phyloP scores from a whole-genome alignment of 1,140 invertebrate genomes.

The Drosophila melanica region DNA sequence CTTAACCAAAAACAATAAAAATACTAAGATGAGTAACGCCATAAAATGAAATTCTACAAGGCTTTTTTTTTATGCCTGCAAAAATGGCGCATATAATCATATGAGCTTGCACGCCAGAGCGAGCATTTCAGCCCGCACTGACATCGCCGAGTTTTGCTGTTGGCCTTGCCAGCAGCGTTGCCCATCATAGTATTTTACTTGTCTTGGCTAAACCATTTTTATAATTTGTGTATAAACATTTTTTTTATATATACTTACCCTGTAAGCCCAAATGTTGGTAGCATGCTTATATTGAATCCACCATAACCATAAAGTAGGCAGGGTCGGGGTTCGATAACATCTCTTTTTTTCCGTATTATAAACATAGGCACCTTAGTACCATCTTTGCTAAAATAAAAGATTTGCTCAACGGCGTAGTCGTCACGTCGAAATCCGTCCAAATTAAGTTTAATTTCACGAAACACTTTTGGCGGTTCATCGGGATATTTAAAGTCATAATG shows the following conservation, averaged over 20 bases:
- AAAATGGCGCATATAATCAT: no score
- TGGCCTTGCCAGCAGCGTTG: no score
- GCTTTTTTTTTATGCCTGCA: no score
- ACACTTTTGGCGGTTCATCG: conserved; percentile 88
- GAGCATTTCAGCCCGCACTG: no score
- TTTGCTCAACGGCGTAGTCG: conserved; percentile 93
- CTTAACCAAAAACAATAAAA: no score
- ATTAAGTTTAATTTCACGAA: conserved; percentile 88
- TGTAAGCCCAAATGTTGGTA: conserved; percentile 89
- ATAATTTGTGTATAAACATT: no score
- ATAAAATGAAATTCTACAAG: no score
- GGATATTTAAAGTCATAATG: conserved; percentile 91
- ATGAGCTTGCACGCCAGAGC: no score
- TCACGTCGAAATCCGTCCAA: conserved; percentile 93
- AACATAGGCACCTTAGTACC: conserved; percentile 99
- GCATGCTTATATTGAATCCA: conserved; percentile 97
- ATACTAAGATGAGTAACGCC: no score
- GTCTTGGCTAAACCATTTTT: no score
- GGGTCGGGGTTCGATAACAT: conserved; percentile 87
- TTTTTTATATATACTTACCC: conserved; percentile 37
- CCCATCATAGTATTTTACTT: no score
- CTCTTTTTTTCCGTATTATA: conserved; percentile 93
- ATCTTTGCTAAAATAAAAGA: conserved; percentile 98
- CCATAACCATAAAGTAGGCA: conserved; percentile 98
- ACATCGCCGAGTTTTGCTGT: no score